Evolutionary conservation across 1,140 invertebrate genomes (phyloP), one percentile per base, ranked within the genome.

Genomic region (Euschistus heros): DNA sequence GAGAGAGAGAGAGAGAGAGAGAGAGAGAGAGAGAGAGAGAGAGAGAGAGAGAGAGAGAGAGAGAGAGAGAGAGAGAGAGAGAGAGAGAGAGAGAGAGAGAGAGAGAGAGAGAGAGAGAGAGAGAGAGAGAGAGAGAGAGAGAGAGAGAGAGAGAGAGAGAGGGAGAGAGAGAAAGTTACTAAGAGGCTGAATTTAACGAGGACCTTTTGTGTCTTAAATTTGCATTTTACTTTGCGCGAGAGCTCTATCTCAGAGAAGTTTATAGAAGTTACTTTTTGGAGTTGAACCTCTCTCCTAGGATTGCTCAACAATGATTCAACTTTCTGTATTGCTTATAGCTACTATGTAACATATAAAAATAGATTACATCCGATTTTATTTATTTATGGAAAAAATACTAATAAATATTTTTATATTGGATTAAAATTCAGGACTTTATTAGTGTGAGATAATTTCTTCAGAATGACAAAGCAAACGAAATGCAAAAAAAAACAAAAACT

Each of bases 11-110:
- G 42, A 44, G 42, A 10, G 42, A 44, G 42, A 44, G 42, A 44
- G 42, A 44, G 42, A 44, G 52, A 55, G 52, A 55, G 52, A 55
- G 52, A 55, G 52, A 55, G 52, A 55, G 52, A 55, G 52, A 55
- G 52, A 55, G 52, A 55, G 52, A 55, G 52, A 55, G 52, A 13
- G 52, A 13, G 52, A 55, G 52, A 55, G 52, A 55, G 52, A 55
- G 52, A 55, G 52, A 55, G 52, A 55, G 52, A 55, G 52, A 55
- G 52, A 55, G 52, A 55, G 52, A 55, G 52, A 55, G 52, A 55
- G 52, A 55, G 52, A 55, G 52, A 55, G 52, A 55, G 52, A 55
- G 52, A 55, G 52, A 55, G 52, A 13, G 52, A 55, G 52, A 55
- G 52, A 55, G 52, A 55, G 52, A 55, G 52, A 55, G 52, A 55